phyloP scores from a whole-genome alignment of 1,140 invertebrate genomes.

The roundworm (Caenorhabditis elegans) region WBcel235 BX284606.5:13531001-13531500 shows the following conservation, averaged over 20 bases:
- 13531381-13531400: conserved; percentile 1
- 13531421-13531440: neutral
- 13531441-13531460: neutral
- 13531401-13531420: neutral
- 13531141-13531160: too few species aligned
- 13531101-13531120: too few species aligned
- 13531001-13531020: conserved; percentile 31
- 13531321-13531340: neutral
- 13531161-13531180: too few species aligned
- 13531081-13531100: neutral
- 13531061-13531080: neutral
- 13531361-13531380: neutral
- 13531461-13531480: neutral
- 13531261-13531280: conserved; percentile 16
- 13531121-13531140: too few species aligned
- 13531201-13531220: conserved; percentile 29
- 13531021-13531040: conserved; percentile 21
- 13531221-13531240: conserved; percentile 30
- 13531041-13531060: neutral
- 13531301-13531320: conserved; percentile 20
- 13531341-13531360: conserved; percentile 14
- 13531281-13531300: neutral
- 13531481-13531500: neutral
- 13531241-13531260: neutral
- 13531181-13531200: conserved; percentile 25